A percentile compares a stretch with the other conserved stretches of the same genome.
These are phyloP conservation scores for Hemibagrus wyckioides DNA, from an alignment of 2,113 vertebrate genomes.

Conservation along the genomic window DNA sequence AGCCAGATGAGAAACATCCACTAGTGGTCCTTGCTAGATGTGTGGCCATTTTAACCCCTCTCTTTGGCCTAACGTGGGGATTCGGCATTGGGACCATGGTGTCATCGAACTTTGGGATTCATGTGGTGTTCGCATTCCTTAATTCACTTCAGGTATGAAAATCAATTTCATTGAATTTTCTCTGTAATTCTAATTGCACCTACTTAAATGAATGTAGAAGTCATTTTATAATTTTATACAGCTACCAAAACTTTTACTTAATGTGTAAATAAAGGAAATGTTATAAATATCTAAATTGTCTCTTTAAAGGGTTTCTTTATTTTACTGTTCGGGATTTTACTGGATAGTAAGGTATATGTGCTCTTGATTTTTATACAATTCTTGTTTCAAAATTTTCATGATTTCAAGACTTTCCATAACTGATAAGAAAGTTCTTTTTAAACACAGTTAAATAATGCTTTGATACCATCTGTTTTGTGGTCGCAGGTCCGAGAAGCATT, in stretches of 20 bases:
- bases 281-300: background rate
- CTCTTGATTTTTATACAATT: background rate
- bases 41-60: too few relatives aligned
- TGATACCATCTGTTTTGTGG: background rate
- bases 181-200: too few relatives aligned
- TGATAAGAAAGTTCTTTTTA: background rate
- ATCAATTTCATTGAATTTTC: conserved; percentile 56
- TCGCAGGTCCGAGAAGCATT: conserved; percentile 19
- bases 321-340: conserved; percentile 13
- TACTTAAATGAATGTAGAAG: too few relatives aligned
- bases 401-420: background rate
- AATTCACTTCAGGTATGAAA: too few relatives aligned
- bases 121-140: too few relatives aligned
- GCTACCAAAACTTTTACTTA: background rate
- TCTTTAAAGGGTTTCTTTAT: conserved; percentile 38
- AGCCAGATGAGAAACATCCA: too few relatives aligned
- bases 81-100: too few relatives aligned
- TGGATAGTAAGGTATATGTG: conserved; percentile 28
- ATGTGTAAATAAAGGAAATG: background rate
- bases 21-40: too few relatives aligned
- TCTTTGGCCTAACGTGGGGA: too few relatives aligned
- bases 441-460: background rate
- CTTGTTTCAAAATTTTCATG: background rate
- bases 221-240: conserved; percentile 38
- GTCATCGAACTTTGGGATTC: too few relatives aligned